Evolutionary conservation across 2,797 vertebrate genomes (phyloP), one percentile per base, ranked within the genome.

Genomic region (Mormyrops attenuatus): DNA sequence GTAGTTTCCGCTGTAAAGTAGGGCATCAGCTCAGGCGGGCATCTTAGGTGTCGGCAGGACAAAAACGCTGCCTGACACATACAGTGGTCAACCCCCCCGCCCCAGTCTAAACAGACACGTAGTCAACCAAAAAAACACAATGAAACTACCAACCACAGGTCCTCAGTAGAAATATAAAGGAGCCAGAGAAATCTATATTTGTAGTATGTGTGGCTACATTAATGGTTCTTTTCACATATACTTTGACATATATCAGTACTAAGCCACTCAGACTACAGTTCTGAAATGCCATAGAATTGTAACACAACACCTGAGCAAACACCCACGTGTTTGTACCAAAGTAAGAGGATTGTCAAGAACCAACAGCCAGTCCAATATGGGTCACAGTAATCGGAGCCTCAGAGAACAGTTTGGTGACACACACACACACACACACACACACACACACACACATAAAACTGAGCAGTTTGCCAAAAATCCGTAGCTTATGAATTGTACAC

Each of bases 11-110:
- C 63, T 77, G 44, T 55, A 53, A 47, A 85, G 38, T 20, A 57
- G 34, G 77, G 80, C 88, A 57, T 26, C 30, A 91, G 88, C 34
- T 90, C 88, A 89, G 85, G 26, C n/a, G 87, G 88, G 91, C 22
- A 90, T 90, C 22, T 69, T 87, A 13, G 90, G 73, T 77, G 80
- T 89, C 92, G 90, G 92, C 91, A 91, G 84, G 49, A 89, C 73
- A 88, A 44, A 91, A 30, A 30, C 26, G 26, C 26, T 9, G 22
- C 66, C 66, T 85, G 17, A 85, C 2, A 44, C 4, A 44, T 38
- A 49, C 20, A 49, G n/a, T 20, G n/a, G 80, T 26, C 44, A 22
- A 8, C 7, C 34, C 3, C 11, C 41, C 44, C 77, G 2, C 17
- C 20, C n/a, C 2, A 44, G 15, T 82, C 41, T 47, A 20, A 84